phyloP scores from a whole-genome alignment of 2,113 vertebrate species.

The Notiomystis cincta region DNA sequence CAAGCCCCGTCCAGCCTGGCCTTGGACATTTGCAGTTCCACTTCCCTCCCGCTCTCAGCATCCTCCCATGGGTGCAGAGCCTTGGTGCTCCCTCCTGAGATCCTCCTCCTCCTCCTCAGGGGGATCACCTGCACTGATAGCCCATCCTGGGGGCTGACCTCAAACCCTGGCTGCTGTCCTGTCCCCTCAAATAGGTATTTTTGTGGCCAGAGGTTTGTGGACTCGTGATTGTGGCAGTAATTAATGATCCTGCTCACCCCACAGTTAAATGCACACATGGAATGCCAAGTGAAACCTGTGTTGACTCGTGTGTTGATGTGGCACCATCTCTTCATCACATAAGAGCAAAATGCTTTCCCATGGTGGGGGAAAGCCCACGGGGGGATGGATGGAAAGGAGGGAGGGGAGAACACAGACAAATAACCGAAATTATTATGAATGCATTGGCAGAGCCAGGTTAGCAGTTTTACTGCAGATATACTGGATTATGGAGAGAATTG shows the following conservation, averaged over 20 bases:
- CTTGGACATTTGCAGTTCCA: neutral
- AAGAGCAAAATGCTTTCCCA: neutral
- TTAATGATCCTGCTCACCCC: slow-evolving; percentile 7
- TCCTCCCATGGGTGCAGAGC: neutral
- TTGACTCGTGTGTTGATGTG: neutral
- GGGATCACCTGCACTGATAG: fast-evolving
- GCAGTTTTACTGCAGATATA: slow-evolving; percentile 56
- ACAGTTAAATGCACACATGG: neutral
- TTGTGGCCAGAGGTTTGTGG: neutral
- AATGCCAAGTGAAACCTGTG: neutral
- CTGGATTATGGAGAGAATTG: slow-evolving; percentile 63
- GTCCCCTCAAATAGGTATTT: fast-evolving
- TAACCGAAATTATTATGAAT: slow-evolving; percentile 20
- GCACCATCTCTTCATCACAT: neutral
- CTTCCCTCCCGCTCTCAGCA: neutral
- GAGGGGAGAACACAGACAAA: neutral
- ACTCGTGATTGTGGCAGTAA: slow-evolving; percentile 13
- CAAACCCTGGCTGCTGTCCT: neutral
- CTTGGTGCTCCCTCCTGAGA: neutral
- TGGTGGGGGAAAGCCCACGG: neutral
- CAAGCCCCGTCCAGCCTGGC: fast-evolving
- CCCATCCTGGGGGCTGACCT: fast-evolving
- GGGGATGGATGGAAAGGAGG: neutral
- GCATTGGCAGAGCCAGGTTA: slow-evolving; percentile 59
- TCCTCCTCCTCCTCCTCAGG: neutral